Percentiles rank a stretch among this genome's conserved stretches.
phyloP scores from a whole-genome alignment of 2,113 vertebrate species.

The Sarotherodon lohbergeri region DNA sequence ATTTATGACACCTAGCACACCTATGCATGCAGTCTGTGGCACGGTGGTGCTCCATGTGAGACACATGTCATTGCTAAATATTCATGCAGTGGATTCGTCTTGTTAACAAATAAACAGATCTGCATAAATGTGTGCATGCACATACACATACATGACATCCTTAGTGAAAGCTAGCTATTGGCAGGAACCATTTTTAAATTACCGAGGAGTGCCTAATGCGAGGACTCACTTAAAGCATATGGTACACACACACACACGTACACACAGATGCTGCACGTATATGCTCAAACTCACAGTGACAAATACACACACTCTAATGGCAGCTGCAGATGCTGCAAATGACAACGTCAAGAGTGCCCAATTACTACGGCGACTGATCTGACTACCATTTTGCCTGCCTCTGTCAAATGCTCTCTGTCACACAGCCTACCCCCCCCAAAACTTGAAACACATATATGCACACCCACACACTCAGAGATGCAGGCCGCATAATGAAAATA shows the following conservation, averaged over 20 bases:
- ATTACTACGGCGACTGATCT: conserved; percentile 53
- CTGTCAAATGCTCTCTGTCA: conserved; percentile 39
- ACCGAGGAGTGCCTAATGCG: not conserved
- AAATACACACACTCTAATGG: conserved; percentile 5
- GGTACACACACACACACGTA: not conserved
- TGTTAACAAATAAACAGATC: conserved; percentile 44
- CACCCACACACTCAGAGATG: not conserved
- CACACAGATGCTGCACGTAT: not conserved
- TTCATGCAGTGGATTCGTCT: conserved; percentile 62
- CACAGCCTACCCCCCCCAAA: not conserved
- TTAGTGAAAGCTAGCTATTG: not conserved
- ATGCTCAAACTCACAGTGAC: not conserved
- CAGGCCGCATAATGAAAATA: conserved; percentile 12
- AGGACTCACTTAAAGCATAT: not conserved
- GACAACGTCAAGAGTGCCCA: conserved; percentile 52
- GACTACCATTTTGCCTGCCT: conserved; percentile 27
- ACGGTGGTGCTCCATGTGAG: conserved; percentile 40
- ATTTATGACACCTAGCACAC: not conserved
- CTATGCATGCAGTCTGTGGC: not conserved
- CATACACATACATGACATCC: not conserved
- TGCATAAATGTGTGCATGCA: not conserved
- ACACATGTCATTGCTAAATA: conserved; percentile 65
- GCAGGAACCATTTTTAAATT: not conserved
- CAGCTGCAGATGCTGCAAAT: conserved; percentile 17
- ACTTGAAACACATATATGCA: not conserved